Evolutionary conservation across 2,888 invertebrate species (phyloP), one percentile per base, ranked within the genome.

Genomic region (Amphimallon solstitiale): DNA sequence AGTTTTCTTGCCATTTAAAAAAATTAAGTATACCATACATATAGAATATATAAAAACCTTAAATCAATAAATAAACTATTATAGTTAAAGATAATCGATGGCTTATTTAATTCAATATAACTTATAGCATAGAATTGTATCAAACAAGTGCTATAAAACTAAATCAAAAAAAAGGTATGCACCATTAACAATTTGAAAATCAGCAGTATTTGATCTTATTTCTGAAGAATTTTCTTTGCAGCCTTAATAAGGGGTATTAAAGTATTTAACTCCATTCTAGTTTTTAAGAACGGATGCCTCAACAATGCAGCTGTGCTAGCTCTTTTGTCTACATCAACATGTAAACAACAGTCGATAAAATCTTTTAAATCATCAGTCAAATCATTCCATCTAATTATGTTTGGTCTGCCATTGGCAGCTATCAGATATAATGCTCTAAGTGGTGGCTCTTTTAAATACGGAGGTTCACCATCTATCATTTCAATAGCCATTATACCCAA

Each of bases 401-500:
- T 90, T 0, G 98, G 98, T 75, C 97, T 90, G 1, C 98, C 98
- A 68, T 95, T 94, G 0, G 97, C 94, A 0, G 98, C 97, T 69
- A 98, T 98, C 73, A 97, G 85, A 85, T 97, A 98, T 51, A 98
- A 86, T 10, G 98, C 97, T 73, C 94, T 85, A 19, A 97, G 81
- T 0, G 97, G 97, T 0, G 96, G 92, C 82, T 98, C 98, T 76
- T 95, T 93, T 81, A 98, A 88, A 80, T 98, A 98, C 0, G 98
- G 98, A 0, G 98, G 98, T 79, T 97, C 95, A 0, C 98, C 98
- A 80, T 97, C 97, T 59, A 98, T 92, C 94, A 95, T 95, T 83
- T 96, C 96, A 64, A 98, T 95, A 0, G 95, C 95, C 97, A 98
- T 97, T 69, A 98, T 98, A n/a, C 97, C 97, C 64, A 98, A 85